These are phyloP conservation scores for Drosophila grimshawi DNA, from an alignment of 1,140 invertebrate species.

Conservation along the genomic window DNA sequence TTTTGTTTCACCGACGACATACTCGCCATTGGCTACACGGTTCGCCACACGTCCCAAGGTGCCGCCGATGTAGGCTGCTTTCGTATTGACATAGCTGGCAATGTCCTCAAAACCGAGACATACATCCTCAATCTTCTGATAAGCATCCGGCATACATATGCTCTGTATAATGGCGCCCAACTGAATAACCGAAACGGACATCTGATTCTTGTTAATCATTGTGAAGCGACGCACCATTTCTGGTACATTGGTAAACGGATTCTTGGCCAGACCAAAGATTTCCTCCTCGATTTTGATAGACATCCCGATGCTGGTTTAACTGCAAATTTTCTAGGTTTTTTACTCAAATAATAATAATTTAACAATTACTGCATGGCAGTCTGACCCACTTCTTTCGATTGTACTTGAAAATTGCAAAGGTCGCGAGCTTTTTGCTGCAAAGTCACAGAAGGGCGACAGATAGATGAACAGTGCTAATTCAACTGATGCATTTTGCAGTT, in stretches of 20 bases:
- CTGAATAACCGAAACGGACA: constrained; percentile 88
- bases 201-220: constrained; percentile 86
- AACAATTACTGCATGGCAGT: constrained; percentile 53
- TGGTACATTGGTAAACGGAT: constrained; percentile 74
- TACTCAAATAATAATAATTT: constrained; percentile 31
- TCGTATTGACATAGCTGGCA: constrained; percentile 74
- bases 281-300: constrained; percentile 64
- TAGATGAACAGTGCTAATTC: constrained; percentile 2
- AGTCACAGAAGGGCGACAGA: constrained; percentile 59
- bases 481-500: constrained; percentile 28
- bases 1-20: constrained; percentile 88
- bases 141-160: constrained; percentile 89
- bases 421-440: constrained; percentile 51
- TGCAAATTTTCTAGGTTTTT: constrained; percentile 30
- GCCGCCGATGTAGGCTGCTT: constrained; percentile 93
- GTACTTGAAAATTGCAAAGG: constrained; percentile 61
- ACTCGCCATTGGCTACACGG: constrained; percentile 90
- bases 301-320: constrained; percentile 34
- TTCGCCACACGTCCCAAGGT: constrained; percentile 95
- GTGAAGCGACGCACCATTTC: constrained; percentile 86
- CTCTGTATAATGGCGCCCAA: constrained; percentile 92
- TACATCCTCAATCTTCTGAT: constrained; percentile 89
- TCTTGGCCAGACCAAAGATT: constrained; percentile 68
- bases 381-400: constrained; percentile 35
- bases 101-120: constrained; percentile 92